Percentiles rank a stretch among this genome's conserved stretches.
phyloP scores from a whole-genome alignment of 2,888 invertebrate species.

The Luperina nickerlii region DNA sequence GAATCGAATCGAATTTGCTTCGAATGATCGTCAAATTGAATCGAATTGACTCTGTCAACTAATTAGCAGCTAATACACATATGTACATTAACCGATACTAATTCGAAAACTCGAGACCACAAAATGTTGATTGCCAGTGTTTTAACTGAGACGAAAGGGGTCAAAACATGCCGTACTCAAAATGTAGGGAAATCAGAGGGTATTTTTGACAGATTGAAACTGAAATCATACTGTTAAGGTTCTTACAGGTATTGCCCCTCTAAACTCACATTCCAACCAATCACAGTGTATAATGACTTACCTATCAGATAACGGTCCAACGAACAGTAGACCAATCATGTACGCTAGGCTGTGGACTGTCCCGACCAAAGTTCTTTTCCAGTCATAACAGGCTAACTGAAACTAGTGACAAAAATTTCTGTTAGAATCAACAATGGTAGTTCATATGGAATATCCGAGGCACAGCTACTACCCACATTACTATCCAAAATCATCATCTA shows the following conservation, averaged over 20 bases:
- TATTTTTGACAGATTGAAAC: not conserved
- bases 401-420: conserved; percentile 83
- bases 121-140: not conserved
- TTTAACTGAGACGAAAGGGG: not conserved
- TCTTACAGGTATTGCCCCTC: not conserved
- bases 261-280: not conserved
- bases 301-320: conserved; percentile 93
- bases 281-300: conserved; percentile 69
- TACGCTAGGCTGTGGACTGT: conserved; percentile 93
- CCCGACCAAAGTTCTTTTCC: conserved; percentile 93
- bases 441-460: not conserved
- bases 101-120: not conserved
- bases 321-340: conserved; percentile 92
- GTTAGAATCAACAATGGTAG: not conserved
- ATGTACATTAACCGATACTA: not conserved
- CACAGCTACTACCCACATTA: not conserved
- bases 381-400: conserved; percentile 91
- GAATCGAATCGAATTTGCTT: conserved; percentile 5
- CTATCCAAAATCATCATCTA: not conserved
- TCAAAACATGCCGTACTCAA: not conserved
- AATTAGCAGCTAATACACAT: not conserved
- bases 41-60: not conserved
- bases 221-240: not conserved
- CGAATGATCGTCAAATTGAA: not conserved
- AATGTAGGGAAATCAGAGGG: not conserved